Conservation (phyloP, 35 echinoderm and acorn worm genomes). For the Heliocidaris erythrogramma region DNA sequence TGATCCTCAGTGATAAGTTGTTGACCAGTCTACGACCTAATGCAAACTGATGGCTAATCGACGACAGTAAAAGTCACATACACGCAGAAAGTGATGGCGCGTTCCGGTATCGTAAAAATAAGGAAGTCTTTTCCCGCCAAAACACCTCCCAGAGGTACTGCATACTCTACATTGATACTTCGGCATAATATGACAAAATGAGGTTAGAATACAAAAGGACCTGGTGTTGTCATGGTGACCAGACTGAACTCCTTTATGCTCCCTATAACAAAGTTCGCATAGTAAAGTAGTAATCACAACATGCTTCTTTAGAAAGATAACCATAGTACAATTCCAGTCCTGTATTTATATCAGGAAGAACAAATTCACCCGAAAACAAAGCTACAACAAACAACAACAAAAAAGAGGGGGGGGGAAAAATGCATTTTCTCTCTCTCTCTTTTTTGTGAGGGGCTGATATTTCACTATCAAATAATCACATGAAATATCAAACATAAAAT, state of each 20-base stretch:
- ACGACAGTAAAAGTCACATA: slow-evolving; percentile 3
- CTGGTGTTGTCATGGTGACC: not conserved
- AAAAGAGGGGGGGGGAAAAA: too few species aligned
- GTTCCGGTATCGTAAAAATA: not conserved
- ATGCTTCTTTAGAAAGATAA: too few species aligned
- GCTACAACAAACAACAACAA: too few species aligned
- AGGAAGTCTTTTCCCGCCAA: not conserved
- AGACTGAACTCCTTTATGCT: not conserved
- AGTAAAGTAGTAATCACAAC: too few species aligned
- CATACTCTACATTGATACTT: not conserved
- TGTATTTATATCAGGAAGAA: too few species aligned
- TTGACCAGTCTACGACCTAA: not conserved
- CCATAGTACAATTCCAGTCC: too few species aligned
- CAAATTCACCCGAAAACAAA: too few species aligned
- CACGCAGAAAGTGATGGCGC: not conserved
- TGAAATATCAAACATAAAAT: too few species aligned
- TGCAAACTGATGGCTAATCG: not conserved
- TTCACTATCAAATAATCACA: too few species aligned
- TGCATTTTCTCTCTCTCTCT: too few species aligned
- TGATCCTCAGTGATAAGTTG: not conserved
- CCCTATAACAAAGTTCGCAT: too few species aligned
- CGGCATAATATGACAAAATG: not conserved
- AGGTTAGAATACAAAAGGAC: not conserved
- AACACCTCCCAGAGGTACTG: not conserved
- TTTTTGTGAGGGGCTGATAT: too few species aligned